Evolutionary conservation across 2,797 vertebrate genomes (phyloP), one percentile per base, ranked within the genome.

Genomic region (Jordanella pulchra): DNA sequence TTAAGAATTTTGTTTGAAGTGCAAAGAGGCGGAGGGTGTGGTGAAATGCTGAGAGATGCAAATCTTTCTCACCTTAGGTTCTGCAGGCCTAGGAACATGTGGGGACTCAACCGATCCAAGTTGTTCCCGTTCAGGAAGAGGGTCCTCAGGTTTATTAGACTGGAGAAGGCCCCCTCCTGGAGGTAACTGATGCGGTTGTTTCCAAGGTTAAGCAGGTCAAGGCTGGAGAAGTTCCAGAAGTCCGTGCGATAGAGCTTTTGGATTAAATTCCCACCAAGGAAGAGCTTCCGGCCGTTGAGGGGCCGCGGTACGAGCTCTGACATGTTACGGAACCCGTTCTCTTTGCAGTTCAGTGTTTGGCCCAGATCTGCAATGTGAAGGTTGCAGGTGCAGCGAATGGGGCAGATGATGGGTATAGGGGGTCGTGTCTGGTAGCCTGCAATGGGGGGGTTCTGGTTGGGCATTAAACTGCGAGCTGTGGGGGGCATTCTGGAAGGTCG

Each of bases 91-190:
- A 95, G 87, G 7, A 99, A 99, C 94, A 98, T 99, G 84, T 97
- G 96, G 17, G 96, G 94, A 64, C 95, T 97, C 42, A 99, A 91
- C 23, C 93, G 95, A 85, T 98, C 96, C 88, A 99, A 92, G 77
- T 98, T 97, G 91, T 99, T 99, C 66, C 96, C 98, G 64, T 97
- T 98, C 93, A 99, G 95, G 81, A 97, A 99, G 58, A 99, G 94
- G 94, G 96, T 98, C 89, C 96, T 93, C 76, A 99, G 95, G 84
- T 95, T 96, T 28, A 94, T 90, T 55, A 99, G 94, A 76, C 96
- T 97, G 89, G 96, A 96, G 91, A 99, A 99, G 32, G 98, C 97
- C 60, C 97, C 97, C 80, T 99, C 98, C 87, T 99, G 96, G 7
- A 99, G 93, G 0, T 95, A 96, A 10, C 96, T 96, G 60, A 99